Evolutionary conservation across 2,888 invertebrate species (phyloP).

Genomic region (Dryobotodes eremita): DNA sequence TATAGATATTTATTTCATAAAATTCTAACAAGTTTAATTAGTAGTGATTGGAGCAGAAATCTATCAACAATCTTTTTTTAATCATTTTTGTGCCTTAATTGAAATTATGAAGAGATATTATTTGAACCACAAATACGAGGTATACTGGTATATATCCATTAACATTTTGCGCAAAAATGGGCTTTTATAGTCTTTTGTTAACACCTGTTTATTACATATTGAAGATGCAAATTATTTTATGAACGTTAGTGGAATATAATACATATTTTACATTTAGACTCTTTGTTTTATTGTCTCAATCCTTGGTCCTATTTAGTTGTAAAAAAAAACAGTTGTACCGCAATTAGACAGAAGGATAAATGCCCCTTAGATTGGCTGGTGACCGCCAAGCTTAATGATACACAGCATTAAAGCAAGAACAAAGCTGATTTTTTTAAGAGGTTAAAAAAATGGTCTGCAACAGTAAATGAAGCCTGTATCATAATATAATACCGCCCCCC

Average conservation of each 20-base stretch:
- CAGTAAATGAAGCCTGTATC: neutral
- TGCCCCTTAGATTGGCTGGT: no score
- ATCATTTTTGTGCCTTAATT: constrained; percentile 65
- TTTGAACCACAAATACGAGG: constrained; percentile 56
- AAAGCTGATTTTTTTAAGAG: neutral
- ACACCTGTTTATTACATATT: constrained; percentile 63
- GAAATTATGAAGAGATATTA: constrained; percentile 64
- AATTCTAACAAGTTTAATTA: constrained; percentile 54
- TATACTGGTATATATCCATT: constrained; percentile 65
- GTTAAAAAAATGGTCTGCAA: neutral
- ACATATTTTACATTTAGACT: constrained; percentile 81
- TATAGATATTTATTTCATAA: constrained; percentile 59
- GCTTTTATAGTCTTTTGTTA: constrained; percentile 71
- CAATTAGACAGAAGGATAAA: no score
- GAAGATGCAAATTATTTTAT: constrained; percentile 81
- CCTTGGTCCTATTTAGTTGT: neutral
- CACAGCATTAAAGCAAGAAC: neutral
- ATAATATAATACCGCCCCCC: no score
- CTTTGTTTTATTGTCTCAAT: constrained; percentile 69
- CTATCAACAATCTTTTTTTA: constrained; percentile 68
- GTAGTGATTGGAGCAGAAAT: constrained; percentile 74
- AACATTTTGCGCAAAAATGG: constrained; percentile 69
- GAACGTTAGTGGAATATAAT: constrained; percentile 86
- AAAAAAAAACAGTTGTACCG: neutral
- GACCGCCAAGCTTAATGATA: neutral